A percentile compares a stretch with the other conserved stretches of the same genome.
Conservation (phyloP, 2,888 invertebrate genomes). For the Lacanobia oleracea region DNA sequence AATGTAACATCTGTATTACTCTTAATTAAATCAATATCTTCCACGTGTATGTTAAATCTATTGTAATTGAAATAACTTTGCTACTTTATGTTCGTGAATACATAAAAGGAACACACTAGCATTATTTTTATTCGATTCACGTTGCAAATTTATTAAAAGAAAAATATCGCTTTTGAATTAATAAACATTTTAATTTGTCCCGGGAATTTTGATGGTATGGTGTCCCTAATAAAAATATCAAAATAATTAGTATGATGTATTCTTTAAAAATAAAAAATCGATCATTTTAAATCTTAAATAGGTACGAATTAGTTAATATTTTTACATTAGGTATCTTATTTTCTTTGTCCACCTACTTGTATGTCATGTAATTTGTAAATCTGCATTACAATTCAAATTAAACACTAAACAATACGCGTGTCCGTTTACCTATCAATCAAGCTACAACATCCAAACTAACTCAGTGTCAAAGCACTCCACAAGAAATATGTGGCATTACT, state of each 20-base stretch:
- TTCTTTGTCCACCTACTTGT: not conserved
- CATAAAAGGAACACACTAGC: slow-evolving; percentile 11
- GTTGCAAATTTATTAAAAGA: slow-evolving; percentile 3
- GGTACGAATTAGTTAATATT: too few relatives aligned
- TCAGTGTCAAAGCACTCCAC: slow-evolving; percentile 57
- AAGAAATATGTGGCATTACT: slow-evolving; percentile 58
- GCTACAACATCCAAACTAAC: slow-evolving; percentile 51
- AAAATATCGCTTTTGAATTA: not conserved
- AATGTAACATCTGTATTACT: slow-evolving; percentile 33
- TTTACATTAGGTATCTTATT: not conserved
- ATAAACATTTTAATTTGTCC: slow-evolving; percentile 15
- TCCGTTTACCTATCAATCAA: slow-evolving; percentile 50
- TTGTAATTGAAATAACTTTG: slow-evolving; percentile 32
- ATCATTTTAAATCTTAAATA: too few relatives aligned
- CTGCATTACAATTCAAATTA: slow-evolving; percentile 27
- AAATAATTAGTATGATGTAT: not conserved
- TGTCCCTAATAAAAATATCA: slow-evolving; percentile 12
- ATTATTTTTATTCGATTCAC: slow-evolving; percentile 5
- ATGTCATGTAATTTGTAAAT: slow-evolving; percentile 1
- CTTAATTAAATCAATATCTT: slow-evolving; percentile 41
- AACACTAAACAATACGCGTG: slow-evolving; percentile 30
- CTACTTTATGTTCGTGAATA: slow-evolving; percentile 23
- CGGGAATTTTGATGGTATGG: not conserved
- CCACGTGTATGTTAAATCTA: slow-evolving; percentile 48
- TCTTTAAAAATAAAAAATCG: too few relatives aligned